Conservation (phyloP, 2,113 vertebrate species). For the Gracilinanus agilis region DNA sequence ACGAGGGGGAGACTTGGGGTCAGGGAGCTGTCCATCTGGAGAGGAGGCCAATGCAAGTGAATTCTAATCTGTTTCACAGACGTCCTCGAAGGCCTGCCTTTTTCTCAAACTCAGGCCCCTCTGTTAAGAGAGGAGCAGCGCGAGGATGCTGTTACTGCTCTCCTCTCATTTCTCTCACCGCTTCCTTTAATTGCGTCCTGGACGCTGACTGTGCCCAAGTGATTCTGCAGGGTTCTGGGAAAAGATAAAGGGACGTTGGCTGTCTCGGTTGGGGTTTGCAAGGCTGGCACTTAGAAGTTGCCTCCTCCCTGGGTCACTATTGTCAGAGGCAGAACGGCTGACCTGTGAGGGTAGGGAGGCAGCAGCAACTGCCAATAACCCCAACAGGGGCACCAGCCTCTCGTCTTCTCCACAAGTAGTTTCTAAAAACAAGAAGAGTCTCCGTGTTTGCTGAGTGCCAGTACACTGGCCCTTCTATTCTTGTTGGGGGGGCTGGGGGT, state of each 20-base stretch:
- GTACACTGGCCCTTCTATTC: background rate
- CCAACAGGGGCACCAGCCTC: background rate
- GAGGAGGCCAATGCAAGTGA: constrained; percentile 47
- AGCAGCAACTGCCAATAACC: constrained; percentile 7
- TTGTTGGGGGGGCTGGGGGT: background rate
- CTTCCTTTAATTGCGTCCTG: constrained; percentile 40
- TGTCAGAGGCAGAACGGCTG: constrained; percentile 22
- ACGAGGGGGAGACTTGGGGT: background rate
- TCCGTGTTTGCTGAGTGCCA: background rate
- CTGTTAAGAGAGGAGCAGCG: constrained; percentile 44
- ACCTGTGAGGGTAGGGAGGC: constrained; percentile 10
- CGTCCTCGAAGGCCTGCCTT: constrained; percentile 48
- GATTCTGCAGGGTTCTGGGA: constrained; percentile 29
- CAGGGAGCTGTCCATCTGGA: background rate
- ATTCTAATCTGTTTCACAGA: constrained; percentile 46
- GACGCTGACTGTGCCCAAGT: constrained; percentile 30
- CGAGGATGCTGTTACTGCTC: constrained; percentile 34
- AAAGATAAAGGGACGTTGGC: background rate
- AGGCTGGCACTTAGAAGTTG: background rate
- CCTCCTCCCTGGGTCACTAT: background rate
- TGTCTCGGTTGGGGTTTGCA: constrained; percentile 27
- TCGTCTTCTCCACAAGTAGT: background rate
- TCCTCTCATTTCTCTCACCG: constrained; percentile 32
- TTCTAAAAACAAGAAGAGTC: background rate
- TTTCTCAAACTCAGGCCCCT: constrained; percentile 55